These are phyloP conservation scores for Saimiri boliviensis DNA, from an alignment of 2,113 vertebrate genomes.

Conservation along the genomic window DNA sequence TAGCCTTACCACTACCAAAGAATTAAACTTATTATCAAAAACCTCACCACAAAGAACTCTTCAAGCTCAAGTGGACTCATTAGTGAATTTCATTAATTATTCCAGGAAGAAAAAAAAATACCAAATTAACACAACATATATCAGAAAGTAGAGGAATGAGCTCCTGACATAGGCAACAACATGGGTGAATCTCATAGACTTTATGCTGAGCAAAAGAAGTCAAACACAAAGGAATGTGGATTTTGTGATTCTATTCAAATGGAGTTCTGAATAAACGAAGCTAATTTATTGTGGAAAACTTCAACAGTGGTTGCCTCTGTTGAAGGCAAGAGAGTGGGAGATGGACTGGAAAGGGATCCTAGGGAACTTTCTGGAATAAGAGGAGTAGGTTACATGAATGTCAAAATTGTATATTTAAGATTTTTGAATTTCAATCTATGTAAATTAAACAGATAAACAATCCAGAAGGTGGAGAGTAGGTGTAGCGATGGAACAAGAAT, in stretches of 20 bases:
- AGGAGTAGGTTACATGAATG: neutral
- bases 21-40: neutral
- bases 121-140: neutral
- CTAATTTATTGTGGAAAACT: neutral
- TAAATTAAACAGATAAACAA: neutral
- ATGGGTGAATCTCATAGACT: neutral
- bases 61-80: neutral
- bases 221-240: neutral
- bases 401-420: neutral
- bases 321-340: neutral
- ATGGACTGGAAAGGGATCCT: neutral
- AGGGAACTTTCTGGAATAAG: neutral
- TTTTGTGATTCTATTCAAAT: slow-evolving; percentile 9
- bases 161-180: neutral
- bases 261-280: neutral
- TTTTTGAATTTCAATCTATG: neutral
- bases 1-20: neutral
- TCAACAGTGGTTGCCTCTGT: neutral
- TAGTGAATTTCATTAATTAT: neutral
- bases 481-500: neutral
- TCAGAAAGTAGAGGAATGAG: neutral
- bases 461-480: neutral
- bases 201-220: neutral
- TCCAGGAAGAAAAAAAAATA: neutral
- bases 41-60: neutral